Conservation (phyloP, 92 coral and sea anemone genomes). For the Plumapathes pennacea region DNA sequence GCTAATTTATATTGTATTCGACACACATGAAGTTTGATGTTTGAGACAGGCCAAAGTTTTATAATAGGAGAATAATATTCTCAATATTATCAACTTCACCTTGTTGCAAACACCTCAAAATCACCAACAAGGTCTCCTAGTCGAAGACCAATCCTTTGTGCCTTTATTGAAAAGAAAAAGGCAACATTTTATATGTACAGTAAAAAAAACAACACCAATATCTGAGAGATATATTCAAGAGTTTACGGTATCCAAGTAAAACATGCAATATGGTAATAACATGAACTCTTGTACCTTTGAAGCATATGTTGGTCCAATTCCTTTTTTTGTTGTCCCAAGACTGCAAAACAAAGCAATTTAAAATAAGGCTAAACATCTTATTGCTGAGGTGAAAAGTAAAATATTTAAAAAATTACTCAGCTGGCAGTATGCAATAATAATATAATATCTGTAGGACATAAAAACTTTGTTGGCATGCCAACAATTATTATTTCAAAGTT, state of each 20-base stretch:
- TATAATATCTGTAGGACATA: not conserved
- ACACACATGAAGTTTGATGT: too few relatives aligned
- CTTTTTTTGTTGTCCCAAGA: conserved; percentile 96
- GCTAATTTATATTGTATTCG: too few relatives aligned
- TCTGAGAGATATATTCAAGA: not conserved
- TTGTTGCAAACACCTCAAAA: conserved; percentile 75
- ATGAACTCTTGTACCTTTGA: conserved; percentile 66
- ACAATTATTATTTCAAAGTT: not conserved
- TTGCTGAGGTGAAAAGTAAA: too few relatives aligned
- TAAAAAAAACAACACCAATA: not conserved
- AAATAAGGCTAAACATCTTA: too few relatives aligned
- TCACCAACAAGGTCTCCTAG: conserved; percentile 91
- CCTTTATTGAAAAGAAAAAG: conserved; percentile 40
- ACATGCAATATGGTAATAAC: not conserved
- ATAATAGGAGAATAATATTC: too few relatives aligned
- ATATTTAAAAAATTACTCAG: not conserved
- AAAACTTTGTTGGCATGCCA: not conserved
- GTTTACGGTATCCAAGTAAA: not conserved
- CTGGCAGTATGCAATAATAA: not conserved
- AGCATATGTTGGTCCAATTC: conserved; percentile 98
- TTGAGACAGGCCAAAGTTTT: too few relatives aligned
- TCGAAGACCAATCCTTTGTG: conserved; percentile 90
- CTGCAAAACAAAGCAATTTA: conserved; percentile 45
- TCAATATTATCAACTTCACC: too few relatives aligned
- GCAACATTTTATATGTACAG: not conserved